phyloP scores from a whole-genome alignment of 2,797 vertebrate genomes.

The Caiman crocodilus region DNA sequence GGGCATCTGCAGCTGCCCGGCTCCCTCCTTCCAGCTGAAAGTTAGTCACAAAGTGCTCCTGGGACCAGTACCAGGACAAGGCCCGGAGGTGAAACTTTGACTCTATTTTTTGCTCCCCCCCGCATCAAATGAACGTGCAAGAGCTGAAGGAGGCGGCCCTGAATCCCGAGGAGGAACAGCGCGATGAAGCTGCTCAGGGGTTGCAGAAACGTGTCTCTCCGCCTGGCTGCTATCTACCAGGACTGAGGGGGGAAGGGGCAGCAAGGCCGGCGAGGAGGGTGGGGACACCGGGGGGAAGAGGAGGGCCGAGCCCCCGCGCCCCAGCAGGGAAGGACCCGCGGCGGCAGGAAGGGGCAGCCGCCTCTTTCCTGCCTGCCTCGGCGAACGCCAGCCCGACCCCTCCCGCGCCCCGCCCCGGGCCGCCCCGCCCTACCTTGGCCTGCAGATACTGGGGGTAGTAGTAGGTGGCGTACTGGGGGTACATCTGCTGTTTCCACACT shows the following conservation, averaged over 20 bases:
- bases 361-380: slow-evolving; percentile 72
- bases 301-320: not conserved
- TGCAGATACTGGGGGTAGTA: slow-evolving; percentile 91
- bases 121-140: not conserved
- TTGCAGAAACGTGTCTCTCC: too few species aligned
- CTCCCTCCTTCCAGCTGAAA: not conserved
- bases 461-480: slow-evolving; percentile 91
- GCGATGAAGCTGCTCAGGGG: too few species aligned
- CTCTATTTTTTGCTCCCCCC: slow-evolving; percentile 4
- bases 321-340: not conserved
- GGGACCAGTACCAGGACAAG: not conserved
- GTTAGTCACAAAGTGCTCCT: not conserved
- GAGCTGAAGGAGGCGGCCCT: not conserved
- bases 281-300: not conserved
- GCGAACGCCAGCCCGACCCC: slow-evolving; percentile 38
- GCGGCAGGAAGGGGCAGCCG: slow-evolving; percentile 72
- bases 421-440: slow-evolving; percentile 82
- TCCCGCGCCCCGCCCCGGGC: slow-evolving; percentile 2
- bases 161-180: slow-evolving; percentile 58
- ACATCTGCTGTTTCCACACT: slow-evolving; percentile 91
- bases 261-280: slow-evolving; percentile 5
- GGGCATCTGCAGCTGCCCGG: not conserved
- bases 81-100: slow-evolving; percentile 48
- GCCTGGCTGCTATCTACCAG: not conserved
- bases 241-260: slow-evolving; percentile 60